Base-by-base conservation (phyloP, 2,888 invertebrate species). In the Ectobius pallidus region DNA sequence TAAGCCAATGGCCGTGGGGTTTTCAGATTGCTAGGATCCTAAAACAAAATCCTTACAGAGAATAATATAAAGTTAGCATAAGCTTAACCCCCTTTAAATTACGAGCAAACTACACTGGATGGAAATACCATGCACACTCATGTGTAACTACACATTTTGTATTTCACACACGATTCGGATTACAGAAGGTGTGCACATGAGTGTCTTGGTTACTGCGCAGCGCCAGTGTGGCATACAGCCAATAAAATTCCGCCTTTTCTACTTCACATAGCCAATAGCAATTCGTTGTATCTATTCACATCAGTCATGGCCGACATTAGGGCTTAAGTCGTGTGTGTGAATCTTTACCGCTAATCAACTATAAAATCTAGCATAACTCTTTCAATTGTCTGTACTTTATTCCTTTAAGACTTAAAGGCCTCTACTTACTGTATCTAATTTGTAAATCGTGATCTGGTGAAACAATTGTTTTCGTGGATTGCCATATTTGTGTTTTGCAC, bases 241-340 rank as follows among this genome's bases (percentile, higher is more conserved):
- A 58, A 58, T 58, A 58, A 58, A 58, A 58, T n/a, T 58, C 58
- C 58, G n/a, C n/a, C 27, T 30, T 58, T 58, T 58, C 30, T 30
- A 27, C 27, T 25, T 22, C 27, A 30, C 16, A 30, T n/a, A 4
- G 27, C 58, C 58, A 58, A 58, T 58, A 32, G 58, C 14, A 58
- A 1, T 58, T n/a, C 32, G 1, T 30, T 30, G 30, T 16, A 30
- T 58, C 34, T 34, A 6, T 34, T 34, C n/a, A 30, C n/a, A 25
- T 58, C 30, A 6, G 11, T n/a, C 58, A 58, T 58, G 58, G 58
- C 27, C 27, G 58, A 58, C 52, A 9, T 1, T 1, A 52, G 14
- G 7, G 22, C 49, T n/a, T 49, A 2, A 18, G 2, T 25, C 46
- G n/a, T 58, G 30, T 58, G 32, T 30, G 32, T 30, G 2, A 30